A percentile compares a stretch with the other conserved stretches of the same genome.
Evolutionary conservation across 2,797 vertebrate genomes (phyloP).

Genomic region (Kryptolebias ocellatus): DNA sequence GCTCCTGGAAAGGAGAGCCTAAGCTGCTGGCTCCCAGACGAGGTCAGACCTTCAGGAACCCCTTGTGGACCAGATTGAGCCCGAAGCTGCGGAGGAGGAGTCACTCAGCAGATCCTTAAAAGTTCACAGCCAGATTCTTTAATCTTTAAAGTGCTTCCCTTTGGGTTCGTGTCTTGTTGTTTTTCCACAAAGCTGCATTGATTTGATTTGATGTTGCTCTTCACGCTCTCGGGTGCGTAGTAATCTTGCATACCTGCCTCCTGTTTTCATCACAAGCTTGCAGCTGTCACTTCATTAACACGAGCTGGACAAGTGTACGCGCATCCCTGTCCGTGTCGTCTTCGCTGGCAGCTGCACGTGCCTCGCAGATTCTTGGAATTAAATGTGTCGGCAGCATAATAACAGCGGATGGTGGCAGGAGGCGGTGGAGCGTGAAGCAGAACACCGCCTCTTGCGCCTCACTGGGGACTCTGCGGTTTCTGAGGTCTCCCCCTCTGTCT

Average conservation of each 20-base stretch:
- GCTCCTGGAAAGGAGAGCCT: conserved; percentile 61
- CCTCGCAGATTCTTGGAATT: conserved; percentile 71
- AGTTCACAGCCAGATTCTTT: conserved; percentile 57
- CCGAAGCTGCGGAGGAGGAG: conserved; percentile 41
- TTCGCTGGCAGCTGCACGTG: conserved; percentile 44
- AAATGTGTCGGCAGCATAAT: conserved; percentile 74
- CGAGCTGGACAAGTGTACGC: conserved; percentile 11
- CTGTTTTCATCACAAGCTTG: background rate
- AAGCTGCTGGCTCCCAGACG: conserved; percentile 67
- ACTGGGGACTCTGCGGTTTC: conserved; percentile 48
- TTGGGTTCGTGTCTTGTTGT: conserved; percentile 35
- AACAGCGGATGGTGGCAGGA: conserved; percentile 66
- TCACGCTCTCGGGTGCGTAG: conserved; percentile 2
- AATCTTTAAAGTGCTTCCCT: conserved; percentile 43
- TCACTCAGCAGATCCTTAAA: conserved; percentile 61
- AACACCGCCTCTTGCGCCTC: conserved; percentile 47
- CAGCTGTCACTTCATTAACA: conserved; percentile 34
- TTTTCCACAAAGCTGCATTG: conserved; percentile 36
- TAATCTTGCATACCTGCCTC: conserved; percentile 14
- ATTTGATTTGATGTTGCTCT: conserved; percentile 29
- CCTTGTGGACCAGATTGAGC: conserved; percentile 68
- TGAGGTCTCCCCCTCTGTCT: conserved; percentile 42
- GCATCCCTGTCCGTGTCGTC: conserved; percentile 41
- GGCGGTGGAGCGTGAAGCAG: conserved; percentile 69
- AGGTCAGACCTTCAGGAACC: conserved; percentile 60